Conservation (phyloP, 2,113 vertebrate species). For the Felis chaus region DNA sequence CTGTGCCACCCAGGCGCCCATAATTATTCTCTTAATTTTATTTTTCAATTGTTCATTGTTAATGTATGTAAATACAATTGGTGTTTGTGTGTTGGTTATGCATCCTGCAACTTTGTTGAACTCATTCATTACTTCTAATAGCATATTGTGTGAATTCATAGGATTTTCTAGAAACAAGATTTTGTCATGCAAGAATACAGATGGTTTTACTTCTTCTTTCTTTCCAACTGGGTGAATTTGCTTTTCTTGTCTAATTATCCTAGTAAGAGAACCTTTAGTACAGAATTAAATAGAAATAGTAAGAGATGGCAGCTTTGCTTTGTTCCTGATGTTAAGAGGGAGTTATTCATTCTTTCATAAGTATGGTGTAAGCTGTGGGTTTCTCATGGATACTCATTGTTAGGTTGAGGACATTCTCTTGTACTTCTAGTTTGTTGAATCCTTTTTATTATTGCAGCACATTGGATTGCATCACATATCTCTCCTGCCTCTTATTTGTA, state of each 20-base stretch:
- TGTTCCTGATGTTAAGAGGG: background rate
- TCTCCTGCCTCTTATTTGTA: background rate
- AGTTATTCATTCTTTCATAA: background rate
- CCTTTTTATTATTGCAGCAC: background rate
- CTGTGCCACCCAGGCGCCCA: too few relatives aligned
- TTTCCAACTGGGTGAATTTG: background rate
- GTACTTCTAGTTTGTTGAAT: background rate
- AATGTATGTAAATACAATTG: background rate
- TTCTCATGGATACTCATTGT: background rate
- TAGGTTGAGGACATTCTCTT: background rate
- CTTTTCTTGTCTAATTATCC: background rate
- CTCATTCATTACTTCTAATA: background rate
- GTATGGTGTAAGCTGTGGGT: background rate
- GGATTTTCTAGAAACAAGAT: background rate
- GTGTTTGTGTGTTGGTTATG: background rate
- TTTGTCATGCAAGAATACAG: background rate
- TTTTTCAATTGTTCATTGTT: background rate
- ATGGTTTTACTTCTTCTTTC: background rate
- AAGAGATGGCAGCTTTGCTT: background rate
- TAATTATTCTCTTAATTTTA: background rate
- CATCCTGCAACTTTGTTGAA: background rate
- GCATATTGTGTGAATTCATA: background rate
- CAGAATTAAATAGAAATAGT: background rate
- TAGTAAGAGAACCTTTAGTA: background rate
- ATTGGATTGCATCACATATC: background rate